Evolutionary conservation across 1,140 invertebrate species (phyloP).

Genomic region (Olivierus martensii): DNA sequence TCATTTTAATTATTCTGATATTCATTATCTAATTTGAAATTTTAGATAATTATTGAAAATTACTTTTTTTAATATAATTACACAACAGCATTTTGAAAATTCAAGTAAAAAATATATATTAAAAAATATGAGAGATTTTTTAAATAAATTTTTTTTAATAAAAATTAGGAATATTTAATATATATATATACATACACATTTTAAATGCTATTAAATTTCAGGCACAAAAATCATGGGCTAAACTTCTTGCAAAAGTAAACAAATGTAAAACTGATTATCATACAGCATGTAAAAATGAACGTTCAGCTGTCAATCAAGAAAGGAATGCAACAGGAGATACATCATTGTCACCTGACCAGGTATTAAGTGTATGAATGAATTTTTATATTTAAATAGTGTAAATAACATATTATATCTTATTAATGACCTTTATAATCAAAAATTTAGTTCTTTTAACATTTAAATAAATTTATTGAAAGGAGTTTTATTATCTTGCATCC

Average conservation of each 20-base stretch:
- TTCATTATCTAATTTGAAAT: too few relatives aligned
- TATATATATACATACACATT: neutral
- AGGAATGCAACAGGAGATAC: slow-evolving; percentile 86
- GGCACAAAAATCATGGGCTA: slow-evolving; percentile 97
- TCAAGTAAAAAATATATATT: too few relatives aligned
- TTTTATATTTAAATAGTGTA: neutral
- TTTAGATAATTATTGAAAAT: too few relatives aligned
- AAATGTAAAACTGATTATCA: slow-evolving; percentile 89
- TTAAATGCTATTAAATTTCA: slow-evolving; percentile 24
- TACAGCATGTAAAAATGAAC: slow-evolving; percentile 88
- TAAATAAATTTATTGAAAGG: too few relatives aligned
- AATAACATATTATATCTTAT: too few relatives aligned
- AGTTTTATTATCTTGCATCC: too few relatives aligned
- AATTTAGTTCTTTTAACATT: too few relatives aligned
- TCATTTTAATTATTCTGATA: too few relatives aligned
- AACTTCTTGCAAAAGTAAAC: slow-evolving; percentile 80
- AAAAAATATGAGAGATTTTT: too few relatives aligned
- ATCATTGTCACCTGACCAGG: slow-evolving; percentile 89
- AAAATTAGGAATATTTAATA: neutral
- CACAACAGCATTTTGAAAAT: too few relatives aligned
- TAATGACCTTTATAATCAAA: too few relatives aligned
- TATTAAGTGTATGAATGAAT: slow-evolving; percentile 30
- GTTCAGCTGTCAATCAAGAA: slow-evolving; percentile 90
- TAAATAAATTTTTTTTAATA: neutral
- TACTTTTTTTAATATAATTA: too few relatives aligned